A percentile compares a stretch with the other conserved stretches of the same genome.
phyloP scores from a whole-genome alignment of 2,888 invertebrate genomes.

The Drosophila planitibia region DNA sequence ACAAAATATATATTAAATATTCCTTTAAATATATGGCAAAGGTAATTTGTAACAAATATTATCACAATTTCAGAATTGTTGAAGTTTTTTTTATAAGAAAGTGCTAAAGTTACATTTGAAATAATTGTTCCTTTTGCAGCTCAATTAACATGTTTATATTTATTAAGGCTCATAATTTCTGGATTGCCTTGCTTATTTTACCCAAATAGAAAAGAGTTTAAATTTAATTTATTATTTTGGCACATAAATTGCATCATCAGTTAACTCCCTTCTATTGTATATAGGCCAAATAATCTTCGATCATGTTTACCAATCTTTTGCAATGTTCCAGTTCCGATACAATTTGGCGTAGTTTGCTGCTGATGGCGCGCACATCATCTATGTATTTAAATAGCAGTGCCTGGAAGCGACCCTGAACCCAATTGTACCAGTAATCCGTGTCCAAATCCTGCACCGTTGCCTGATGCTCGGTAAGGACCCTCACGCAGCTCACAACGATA shows the following conservation, averaged over 20 bases:
- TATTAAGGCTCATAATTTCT: neutral
- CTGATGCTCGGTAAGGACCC: slow-evolving; percentile 25
- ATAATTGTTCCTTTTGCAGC: neutral
- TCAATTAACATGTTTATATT: neutral
- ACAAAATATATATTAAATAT: neutral
- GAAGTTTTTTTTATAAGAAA: neutral
- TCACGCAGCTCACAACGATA: slow-evolving; percentile 19
- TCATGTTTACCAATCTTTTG: slow-evolving; percentile 10
- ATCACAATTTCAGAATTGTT: neutral
- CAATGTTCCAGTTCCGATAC: slow-evolving; percentile 12
- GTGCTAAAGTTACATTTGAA: neutral
- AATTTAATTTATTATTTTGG: neutral
- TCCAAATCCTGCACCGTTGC: neutral
- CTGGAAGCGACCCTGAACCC: slow-evolving; percentile 52
- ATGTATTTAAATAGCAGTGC: slow-evolving; percentile 41
- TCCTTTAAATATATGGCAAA: neutral
- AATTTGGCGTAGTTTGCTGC: slow-evolving; percentile 24
- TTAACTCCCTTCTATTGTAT: slow-evolving; percentile 2
- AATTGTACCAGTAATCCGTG: slow-evolving; percentile 53
- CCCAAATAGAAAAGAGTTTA: neutral
- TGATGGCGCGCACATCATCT: slow-evolving; percentile 32
- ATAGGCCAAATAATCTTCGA: slow-evolving; percentile 36
- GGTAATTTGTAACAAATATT: neutral
- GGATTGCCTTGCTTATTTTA: neutral
- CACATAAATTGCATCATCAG: neutral